Evolutionary conservation across 2,113 vertebrate genomes (phyloP), one percentile per base, ranked within the genome.

Genomic region (Channa argus): DNA sequence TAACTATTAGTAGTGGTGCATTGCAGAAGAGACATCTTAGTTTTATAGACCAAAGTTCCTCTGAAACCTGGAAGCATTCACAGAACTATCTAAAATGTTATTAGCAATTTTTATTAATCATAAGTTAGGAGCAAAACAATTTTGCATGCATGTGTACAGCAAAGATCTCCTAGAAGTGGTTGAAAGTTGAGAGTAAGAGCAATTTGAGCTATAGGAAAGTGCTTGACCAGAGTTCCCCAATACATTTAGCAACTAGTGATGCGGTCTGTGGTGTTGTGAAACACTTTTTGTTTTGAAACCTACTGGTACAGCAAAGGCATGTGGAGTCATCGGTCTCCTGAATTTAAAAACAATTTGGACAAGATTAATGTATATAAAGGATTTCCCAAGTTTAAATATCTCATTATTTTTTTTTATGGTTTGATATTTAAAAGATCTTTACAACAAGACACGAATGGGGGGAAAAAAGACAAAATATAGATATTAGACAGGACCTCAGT

Each of bases 1-100:
- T 83, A 89, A 64, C 71, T 88, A 59, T 65, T 58, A 13, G 77
- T 61, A 65, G 54, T 63, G 41, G 72, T 59, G 74, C 46, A 9
- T 74, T 77, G 52, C 54, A 43, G 67, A 63, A 38, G 43, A 68
- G 8, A 7, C 69, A 71, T 82, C 43, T 73, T 63, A 52, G 44
- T 56, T 54, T 63, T 37, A 38, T 55, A 63, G 1, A n/a, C 5
- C 4, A 14, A 24, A 53, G 14, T 54, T 58, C 34, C 34, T 5
- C 45, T 38, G n/a, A 60, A 64, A 46, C 33, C 6, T 71, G 41
- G 24, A 68, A 63, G 70, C 49, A 15, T 15, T 66, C 15, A 7
- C 15, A 74, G 53, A 84, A 77, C 65, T 71, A 7, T 41, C 8
- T 63, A 62, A 72, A 39, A 51, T 37, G 12, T 62, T 37, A 9